These are phyloP conservation scores for Verasper variegatus DNA, from an alignment of 2,113 vertebrate genomes.

Conservation along the genomic window DNA sequence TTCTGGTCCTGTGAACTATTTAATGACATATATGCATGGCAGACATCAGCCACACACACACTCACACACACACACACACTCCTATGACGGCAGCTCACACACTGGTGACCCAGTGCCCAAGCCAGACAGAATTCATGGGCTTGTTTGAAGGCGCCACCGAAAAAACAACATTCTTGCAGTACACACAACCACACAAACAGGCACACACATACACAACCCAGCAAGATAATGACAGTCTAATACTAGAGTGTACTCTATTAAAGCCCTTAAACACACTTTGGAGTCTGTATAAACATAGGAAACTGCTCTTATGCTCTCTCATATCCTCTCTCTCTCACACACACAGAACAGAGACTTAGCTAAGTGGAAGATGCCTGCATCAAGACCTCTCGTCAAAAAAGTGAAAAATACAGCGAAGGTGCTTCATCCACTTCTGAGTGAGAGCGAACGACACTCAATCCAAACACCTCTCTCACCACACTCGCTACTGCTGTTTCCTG, in stretches of 20 bases:
- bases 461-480: constrained; percentile 1
- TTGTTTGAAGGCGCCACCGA: constrained; percentile 61
- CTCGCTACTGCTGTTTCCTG: background rate
- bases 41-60: constrained; percentile 15
- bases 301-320: constrained; percentile 43
- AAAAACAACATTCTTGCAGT: constrained; percentile 54
- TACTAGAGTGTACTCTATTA: constrained; percentile 52
- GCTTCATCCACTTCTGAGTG: constrained; percentile 43
- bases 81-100: constrained; percentile 3
- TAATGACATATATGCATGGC: constrained; percentile 19
- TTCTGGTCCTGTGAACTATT: constrained; percentile 22
- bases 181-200: constrained; percentile 23
- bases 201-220: constrained; percentile 17
- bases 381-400: constrained; percentile 44
- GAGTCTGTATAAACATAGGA: constrained; percentile 62
- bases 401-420: constrained; percentile 67
- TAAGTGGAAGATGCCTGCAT: background rate
- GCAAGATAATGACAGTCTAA: constrained; percentile 56
- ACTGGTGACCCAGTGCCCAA: constrained; percentile 22
- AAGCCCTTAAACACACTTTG: constrained; percentile 65
- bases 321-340: constrained; percentile 1
- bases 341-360: background rate
- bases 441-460: constrained; percentile 42
- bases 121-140: constrained; percentile 45
- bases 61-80: constrained; percentile 6